Evolutionary conservation across 2,113 vertebrate species (phyloP).

Genomic region (Gymnocephalus cernua): DNA sequence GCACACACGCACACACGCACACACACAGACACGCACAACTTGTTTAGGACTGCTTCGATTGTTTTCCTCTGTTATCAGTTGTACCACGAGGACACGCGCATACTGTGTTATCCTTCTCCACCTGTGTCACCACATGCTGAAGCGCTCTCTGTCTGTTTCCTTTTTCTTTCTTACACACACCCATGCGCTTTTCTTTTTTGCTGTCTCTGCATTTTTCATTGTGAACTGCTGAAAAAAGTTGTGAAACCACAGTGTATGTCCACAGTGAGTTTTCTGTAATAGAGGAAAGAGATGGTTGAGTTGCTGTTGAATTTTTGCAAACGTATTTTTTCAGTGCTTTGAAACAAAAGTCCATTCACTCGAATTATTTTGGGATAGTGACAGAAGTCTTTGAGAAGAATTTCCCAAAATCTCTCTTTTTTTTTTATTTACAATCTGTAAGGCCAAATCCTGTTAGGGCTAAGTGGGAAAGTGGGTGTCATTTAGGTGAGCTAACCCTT

Average conservation of each 20-base stretch:
- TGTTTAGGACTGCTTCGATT: background rate
- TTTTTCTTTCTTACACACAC: conserved; percentile 34
- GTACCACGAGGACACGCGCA: background rate
- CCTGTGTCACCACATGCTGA: conserved; percentile 29
- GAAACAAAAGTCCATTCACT: background rate
- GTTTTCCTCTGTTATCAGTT: conserved; percentile 28
- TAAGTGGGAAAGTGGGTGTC: background rate
- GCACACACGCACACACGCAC: background rate
- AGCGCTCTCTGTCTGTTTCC: background rate
- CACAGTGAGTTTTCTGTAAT: conserved; percentile 15
- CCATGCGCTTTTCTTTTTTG: conserved; percentile 4
- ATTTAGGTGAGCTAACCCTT: conserved; percentile 20
- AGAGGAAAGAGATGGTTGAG: background rate
- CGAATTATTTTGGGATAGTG: background rate
- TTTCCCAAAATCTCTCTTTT: background rate
- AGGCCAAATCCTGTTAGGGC: background rate
- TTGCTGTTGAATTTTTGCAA: background rate
- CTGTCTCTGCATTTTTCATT: conserved; percentile 39
- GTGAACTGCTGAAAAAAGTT: conserved; percentile 1
- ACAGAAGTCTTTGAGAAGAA: background rate
- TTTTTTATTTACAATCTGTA: background rate
- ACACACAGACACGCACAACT: background rate
- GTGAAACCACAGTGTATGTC: background rate
- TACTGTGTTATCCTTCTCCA: conserved; percentile 27
- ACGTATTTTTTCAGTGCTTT: background rate